Evolutionary conservation across 2,888 invertebrate genomes (phyloP).

Genomic region (Apamea crenata): DNA sequence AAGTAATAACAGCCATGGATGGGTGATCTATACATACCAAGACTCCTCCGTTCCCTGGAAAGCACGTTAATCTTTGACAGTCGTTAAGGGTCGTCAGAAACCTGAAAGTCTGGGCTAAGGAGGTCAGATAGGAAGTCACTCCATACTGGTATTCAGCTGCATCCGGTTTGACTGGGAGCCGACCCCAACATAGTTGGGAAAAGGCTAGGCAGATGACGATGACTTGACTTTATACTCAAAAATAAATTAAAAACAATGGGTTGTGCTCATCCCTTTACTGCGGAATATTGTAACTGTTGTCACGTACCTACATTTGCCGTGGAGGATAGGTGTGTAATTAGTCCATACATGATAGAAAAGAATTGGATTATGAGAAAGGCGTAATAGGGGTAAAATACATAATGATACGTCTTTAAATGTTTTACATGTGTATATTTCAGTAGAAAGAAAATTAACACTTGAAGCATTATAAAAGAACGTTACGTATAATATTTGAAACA

Average conservation of each 20-base stretch:
- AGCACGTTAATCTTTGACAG: too few species aligned
- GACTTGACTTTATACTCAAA: neutral
- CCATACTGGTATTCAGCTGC: too few species aligned
- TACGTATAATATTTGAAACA: constrained; percentile 24
- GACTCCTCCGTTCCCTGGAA: too few species aligned
- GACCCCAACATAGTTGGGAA: too few species aligned
- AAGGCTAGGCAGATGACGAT: too few species aligned
- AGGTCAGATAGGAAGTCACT: too few species aligned
- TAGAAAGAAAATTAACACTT: constrained; percentile 66
- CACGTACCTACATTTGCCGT: constrained; percentile 40
- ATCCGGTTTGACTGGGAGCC: too few species aligned
- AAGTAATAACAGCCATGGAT: too few species aligned
- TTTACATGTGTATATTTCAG: constrained; percentile 39
- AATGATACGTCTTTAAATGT: constrained; percentile 67
- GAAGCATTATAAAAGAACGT: constrained; percentile 51
- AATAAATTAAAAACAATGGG: neutral
- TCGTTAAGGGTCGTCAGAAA: too few species aligned
- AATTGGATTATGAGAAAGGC: constrained; percentile 65
- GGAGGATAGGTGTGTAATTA: constrained; percentile 62
- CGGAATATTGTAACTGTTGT: constrained; percentile 34
- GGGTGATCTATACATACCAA: neutral
- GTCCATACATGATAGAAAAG: constrained; percentile 58
- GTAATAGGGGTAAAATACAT: constrained; percentile 70
- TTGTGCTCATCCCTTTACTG: constrained; percentile 25
- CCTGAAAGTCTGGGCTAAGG: too few species aligned